Evolutionary conservation across 2,888 invertebrate species (phyloP), one percentile per base, ranked within the genome.

Genomic region (Leptopterna dolabrata): DNA sequence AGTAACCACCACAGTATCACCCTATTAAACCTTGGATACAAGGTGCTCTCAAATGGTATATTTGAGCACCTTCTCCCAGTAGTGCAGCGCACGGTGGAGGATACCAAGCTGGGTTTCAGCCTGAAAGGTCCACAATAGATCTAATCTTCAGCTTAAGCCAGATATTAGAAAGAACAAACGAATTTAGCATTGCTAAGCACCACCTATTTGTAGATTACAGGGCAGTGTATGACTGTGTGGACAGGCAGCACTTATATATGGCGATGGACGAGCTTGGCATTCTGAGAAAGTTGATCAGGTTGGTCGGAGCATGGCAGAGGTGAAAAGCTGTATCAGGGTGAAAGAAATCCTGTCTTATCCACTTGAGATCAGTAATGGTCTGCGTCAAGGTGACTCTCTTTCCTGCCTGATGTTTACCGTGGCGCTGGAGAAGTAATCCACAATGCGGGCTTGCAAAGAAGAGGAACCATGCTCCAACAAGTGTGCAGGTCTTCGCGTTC

Each of bases 391-490:
- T n/a, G n/a, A n/a, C n/a, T n/a, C n/a, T n/a, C n/a, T n/a, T n/a
- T n/a, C n/a, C 13, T 51, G 51, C 51, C 16, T 51, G 51, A 51
- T 51, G 51, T 51, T 51, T 16, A 51, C 11, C 16, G 16, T 51
- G 51, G n/a, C n/a, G n/a, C n/a, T n/a, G n/a, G n/a, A n/a, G n/a
- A n/a, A n/a, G n/a, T 51, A 3, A 16, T 51, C 16, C 51, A 16
- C 16, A 16, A 51, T 16, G 51, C 51, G 16, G 51, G 51, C 16
- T 16, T 51, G 14, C 51, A 51, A 51, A 13, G 13, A 7, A 51
- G 51, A 51, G 51, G 90, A 90, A 51, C 51, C 3, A 51, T 51
- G 7, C 16, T 51, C 51, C 51, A 51, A 51, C 13, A 51, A 51
- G 51, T 51, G 51, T 51, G 16, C 51, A 51, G 51, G 16, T 51